phyloP scores from a whole-genome alignment of 1,140 invertebrate genomes.

The Trissolcus basalis region DNA sequence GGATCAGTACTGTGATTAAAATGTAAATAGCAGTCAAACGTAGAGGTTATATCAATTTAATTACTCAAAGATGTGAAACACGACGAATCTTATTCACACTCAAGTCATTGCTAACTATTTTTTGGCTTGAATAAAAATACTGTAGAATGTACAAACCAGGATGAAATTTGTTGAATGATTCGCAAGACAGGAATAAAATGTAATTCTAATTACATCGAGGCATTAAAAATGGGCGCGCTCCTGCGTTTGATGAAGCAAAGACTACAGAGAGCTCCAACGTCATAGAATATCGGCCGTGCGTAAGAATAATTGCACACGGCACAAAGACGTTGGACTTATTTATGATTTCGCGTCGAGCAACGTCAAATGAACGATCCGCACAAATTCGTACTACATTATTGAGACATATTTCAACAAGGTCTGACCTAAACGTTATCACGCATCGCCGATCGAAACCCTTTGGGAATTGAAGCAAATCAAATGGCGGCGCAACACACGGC shows the following conservation, averaged over 20 bases:
- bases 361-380: slow-evolving; percentile 48
- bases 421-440: slow-evolving; percentile 59
- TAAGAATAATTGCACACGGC: slow-evolving; percentile 33
- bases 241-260: too few species aligned
- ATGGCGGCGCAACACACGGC: slow-evolving; percentile 54
- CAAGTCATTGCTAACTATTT: too few species aligned
- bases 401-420: slow-evolving; percentile 57
- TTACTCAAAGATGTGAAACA: too few species aligned
- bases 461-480: slow-evolving; percentile 59
- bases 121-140: too few species aligned
- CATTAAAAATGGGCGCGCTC: slow-evolving; percentile 16
- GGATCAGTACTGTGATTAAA: too few species aligned
- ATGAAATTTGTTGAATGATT: too few species aligned
- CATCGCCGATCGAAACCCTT: slow-evolving; percentile 57
- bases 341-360: slow-evolving; percentile 29
- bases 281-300: slow-evolving; percentile 32
- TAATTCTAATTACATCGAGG: slow-evolving; percentile 15
- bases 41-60: too few species aligned
- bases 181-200: too few species aligned
- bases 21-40: too few species aligned
- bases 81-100: too few species aligned
- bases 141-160: too few species aligned
- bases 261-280: slow-evolving; percentile 3
- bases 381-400: slow-evolving; percentile 57
- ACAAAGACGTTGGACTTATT: slow-evolving; percentile 32